phyloP scores from a whole-genome alignment of 2,797 vertebrate genomes.

The Poecilia gillii region DNA sequence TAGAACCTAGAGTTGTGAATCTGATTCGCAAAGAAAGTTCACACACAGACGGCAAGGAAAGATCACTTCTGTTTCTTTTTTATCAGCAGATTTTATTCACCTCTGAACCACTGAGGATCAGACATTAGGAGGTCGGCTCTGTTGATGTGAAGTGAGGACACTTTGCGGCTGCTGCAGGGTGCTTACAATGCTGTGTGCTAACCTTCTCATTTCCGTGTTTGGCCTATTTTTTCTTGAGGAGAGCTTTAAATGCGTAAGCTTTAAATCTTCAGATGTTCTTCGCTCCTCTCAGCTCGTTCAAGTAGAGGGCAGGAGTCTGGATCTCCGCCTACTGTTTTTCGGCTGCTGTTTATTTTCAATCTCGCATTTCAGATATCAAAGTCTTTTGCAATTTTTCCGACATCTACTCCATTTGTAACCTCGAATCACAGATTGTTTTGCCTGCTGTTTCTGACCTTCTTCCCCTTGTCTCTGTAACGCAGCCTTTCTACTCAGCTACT shows the following conservation, averaged over 20 bases:
- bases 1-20: slow-evolving; percentile 14
- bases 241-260: slow-evolving; percentile 9
- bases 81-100: slow-evolving; percentile 4
- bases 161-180: slow-evolving; percentile 21
- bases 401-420: neutral
- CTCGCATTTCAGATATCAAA: neutral
- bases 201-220: slow-evolving; percentile 14
- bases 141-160: slow-evolving; percentile 1
- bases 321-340: neutral
- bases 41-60: slow-evolving; percentile 2
- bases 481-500: neutral
- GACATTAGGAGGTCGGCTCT: slow-evolving; percentile 10
- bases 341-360: neutral
- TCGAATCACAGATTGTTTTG: neutral
- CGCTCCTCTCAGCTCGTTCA: neutral
- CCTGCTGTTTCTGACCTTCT: neutral
- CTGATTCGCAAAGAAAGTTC: neutral
- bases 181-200: slow-evolving; percentile 9
- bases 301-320: neutral
- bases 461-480: neutral
- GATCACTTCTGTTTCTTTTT: slow-evolving; percentile 9
- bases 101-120: slow-evolving; percentile 12
- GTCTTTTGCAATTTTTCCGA: neutral
- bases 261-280: neutral
- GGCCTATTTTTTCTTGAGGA: slow-evolving; percentile 2